Evolutionary conservation across 2,888 invertebrate species (phyloP), one percentile per base, ranked within the genome.

Genomic region (Myopa tessellatipennis): DNA sequence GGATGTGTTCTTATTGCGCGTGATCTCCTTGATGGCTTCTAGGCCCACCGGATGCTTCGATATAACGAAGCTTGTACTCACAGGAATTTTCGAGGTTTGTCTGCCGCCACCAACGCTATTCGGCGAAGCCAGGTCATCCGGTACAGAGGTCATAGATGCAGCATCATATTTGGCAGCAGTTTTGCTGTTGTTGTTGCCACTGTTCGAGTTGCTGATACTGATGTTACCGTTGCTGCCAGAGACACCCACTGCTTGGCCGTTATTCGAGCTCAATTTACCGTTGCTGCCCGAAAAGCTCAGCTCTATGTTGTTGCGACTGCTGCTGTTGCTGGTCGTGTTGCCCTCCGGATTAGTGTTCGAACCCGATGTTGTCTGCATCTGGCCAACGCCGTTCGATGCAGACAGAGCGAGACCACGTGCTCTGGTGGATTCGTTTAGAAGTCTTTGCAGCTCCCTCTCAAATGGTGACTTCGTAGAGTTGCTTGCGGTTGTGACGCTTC

Each of bases 391-490:
- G 40, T 81, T 81, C 12, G 83, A 80, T 5, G 82, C 81, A 6
- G 83, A 79, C 7, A 79, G 82, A 6, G 83, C 83, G 77, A 85
- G 79, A 52, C 86, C 84, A 65, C 88, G 87, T 8, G 86, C 84
- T 61, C 87, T 82, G 60, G 88, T 85, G 5, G 90, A 90, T 82
- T 94, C 94, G 84, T 94, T 94, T 81, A 95, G 90, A 83, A 95
- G 91, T 88, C 94, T 93, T 88, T 95, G 94, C 83, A 95, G 93
- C 88, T 95, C 95, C 85, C 94, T 91, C 90, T 95, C 95, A 86
- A 95, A 95, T 36, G 95, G 94, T 75, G 92, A 92, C 80, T 89
- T 89, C n/a, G 90, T 80, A 87, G 81, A 78, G 74, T 80, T 81
- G 72, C 80, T 81, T 6, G 71, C 78, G 34, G 79, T 65, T 45